Evolutionary conservation across 2,888 invertebrate genomes (phyloP), one percentile per base, ranked within the genome.

Genomic region (Euphydryas editha): DNA sequence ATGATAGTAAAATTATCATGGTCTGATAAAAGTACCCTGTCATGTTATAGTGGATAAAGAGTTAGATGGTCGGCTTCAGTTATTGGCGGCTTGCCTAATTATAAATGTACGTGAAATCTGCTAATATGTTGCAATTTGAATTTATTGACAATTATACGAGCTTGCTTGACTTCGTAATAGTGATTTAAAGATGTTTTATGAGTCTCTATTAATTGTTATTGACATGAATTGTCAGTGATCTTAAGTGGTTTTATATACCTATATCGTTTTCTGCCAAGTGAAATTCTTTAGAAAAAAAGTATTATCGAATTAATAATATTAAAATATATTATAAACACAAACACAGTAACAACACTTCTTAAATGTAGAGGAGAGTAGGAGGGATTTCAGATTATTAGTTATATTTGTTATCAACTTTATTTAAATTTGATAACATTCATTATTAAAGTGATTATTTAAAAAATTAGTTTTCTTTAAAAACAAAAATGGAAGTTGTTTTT

Each of bases 11-110:
- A 67, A 39, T 62, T 67, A 61, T 62, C 49, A 70, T 78, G 68
- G 77, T 77, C 59, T 67, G 74, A 63, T 69, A 75, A 74, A 78
- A 75, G 78, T 78, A 76, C 72, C 61, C 76, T 81, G 84, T 73
- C 74, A 73, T 72, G 70, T 72, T 63, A 63, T 65, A 70, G 71
- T 67, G 80, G 83, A 85, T 86, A 88, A 87, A 87, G 72, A 74
- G 75, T 72, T 73, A 73, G 77, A 75, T 63, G 73, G 74, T 76
- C 72, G 65, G 58, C 55, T 66, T 67, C 59, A 65, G 62, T 71
- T 73, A 69, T 74, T 74, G 81, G 81, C 80, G 73, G 84, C 81
- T 86, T 59, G 55, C 60, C 60, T 86, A 87, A 87, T 85, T 86
- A 85, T 80, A 78, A 82, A 77, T 79, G 82, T 81, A 63, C 63